These are phyloP conservation scores for Ophion costatus DNA, from an alignment of 2,888 invertebrate species.

Conservation along the genomic window DNA sequence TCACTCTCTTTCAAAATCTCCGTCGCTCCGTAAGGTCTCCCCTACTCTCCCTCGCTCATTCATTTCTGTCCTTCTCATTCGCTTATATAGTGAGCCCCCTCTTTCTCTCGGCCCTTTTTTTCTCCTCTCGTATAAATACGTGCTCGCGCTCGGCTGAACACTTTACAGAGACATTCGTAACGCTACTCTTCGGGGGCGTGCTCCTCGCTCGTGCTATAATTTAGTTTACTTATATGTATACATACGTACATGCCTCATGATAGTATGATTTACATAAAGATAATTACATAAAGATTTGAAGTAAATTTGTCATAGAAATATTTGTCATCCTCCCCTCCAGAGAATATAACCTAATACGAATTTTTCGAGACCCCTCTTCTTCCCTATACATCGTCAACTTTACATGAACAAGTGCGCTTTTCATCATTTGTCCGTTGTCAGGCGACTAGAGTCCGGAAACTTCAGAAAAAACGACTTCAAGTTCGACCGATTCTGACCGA, in stretches of 20 bases:
- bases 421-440: too few relatives aligned
- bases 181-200: not conserved
- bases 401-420: too few relatives aligned
- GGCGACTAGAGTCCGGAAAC: too few relatives aligned
- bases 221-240: not conserved
- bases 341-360: too few relatives aligned
- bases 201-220: slow-evolving; percentile 9
- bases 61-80: slow-evolving; percentile 23
- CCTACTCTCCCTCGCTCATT: slow-evolving; percentile 9
- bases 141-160: slow-evolving; percentile 45
- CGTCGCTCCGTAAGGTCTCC: slow-evolving; percentile 21
- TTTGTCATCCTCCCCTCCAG: too few relatives aligned
- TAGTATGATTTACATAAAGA: not conserved
- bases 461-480: too few relatives aligned
- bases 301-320: not conserved
- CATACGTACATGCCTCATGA: not conserved
- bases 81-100: slow-evolving; percentile 8
- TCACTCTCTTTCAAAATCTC: not conserved
- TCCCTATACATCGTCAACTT: too few relatives aligned
- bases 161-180: slow-evolving; percentile 20
- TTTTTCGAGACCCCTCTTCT: too few relatives aligned
- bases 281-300: not conserved
- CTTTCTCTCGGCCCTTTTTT: slow-evolving; percentile 11
- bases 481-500: too few relatives aligned
- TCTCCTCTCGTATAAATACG: slow-evolving; percentile 7